Evolutionary conservation across 2,113 vertebrate species (phyloP).

Genomic region (Podocnemis expansa): DNA sequence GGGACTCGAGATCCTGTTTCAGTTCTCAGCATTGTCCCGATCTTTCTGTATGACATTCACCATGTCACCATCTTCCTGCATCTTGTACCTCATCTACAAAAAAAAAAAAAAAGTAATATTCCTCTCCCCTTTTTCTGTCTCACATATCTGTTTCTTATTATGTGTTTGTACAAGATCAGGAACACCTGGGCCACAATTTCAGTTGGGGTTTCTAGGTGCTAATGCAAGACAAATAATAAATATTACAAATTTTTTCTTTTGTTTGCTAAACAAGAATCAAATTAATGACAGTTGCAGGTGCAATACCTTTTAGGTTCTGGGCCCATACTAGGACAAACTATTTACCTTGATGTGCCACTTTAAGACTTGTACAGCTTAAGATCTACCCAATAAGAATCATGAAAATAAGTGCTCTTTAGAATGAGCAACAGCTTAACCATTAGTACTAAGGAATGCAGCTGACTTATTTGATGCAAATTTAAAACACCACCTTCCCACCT

Average conservation of each 20-base stretch:
- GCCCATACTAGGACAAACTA: neutral
- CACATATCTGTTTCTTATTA: accelerated
- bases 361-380: neutral
- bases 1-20: neutral
- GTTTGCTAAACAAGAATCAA: neutral
- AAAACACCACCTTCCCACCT: neutral
- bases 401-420: neutral
- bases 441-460: neutral
- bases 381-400: neutral
- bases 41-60: neutral
- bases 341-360: neutral
- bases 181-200: neutral
- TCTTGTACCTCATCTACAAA: neutral
- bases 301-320: neutral
- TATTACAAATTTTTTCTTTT: neutral
- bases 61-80: neutral
- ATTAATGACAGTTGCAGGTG: neutral
- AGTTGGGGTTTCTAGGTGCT: neutral
- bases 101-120: neutral
- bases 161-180: neutral
- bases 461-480: neutral
- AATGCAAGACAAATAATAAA: neutral
- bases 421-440: neutral
- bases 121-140: neutral
- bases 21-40: neutral